Conservation (phyloP, 1,140 invertebrate genomes). For the Melanaphis sacchari region DNA sequence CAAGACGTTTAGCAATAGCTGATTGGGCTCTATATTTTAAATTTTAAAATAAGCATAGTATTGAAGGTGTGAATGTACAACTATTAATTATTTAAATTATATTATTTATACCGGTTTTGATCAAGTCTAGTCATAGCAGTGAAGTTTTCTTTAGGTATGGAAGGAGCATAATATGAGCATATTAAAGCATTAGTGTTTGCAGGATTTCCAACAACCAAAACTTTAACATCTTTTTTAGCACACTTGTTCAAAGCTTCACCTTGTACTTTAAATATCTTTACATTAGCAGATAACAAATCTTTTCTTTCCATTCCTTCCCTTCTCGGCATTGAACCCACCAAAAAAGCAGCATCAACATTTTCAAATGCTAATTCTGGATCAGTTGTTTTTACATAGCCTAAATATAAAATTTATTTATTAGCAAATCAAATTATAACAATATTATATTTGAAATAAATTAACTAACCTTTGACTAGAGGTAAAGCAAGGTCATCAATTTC, state of each 20-base stretch:
- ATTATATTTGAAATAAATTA: not conserved
- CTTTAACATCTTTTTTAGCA: slow-evolving; percentile 94
- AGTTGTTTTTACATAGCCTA: slow-evolving; percentile 84
- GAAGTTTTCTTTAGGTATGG: slow-evolving; percentile 96
- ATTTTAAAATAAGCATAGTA: slow-evolving; percentile 9
- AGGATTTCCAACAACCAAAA: slow-evolving; percentile 98
- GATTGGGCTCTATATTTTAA: slow-evolving; percentile 60
- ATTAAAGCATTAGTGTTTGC: slow-evolving; percentile 99
- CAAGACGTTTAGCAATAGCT: slow-evolving; percentile 59
- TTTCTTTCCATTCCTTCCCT: slow-evolving; percentile 99
- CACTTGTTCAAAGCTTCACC: slow-evolving; percentile 92
- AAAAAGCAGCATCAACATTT: slow-evolving; percentile 95
- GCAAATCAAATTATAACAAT: not conserved
- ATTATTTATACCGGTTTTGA: slow-evolving; percentile 81
- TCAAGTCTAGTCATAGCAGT: slow-evolving; percentile 98
- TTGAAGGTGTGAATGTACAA: not conserved
- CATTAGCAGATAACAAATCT: slow-evolving; percentile 93
- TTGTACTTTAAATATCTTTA: slow-evolving; percentile 97
- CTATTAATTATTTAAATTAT: slow-evolving; percentile 62
- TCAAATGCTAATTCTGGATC: slow-evolving; percentile 91
- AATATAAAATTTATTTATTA: not conserved
- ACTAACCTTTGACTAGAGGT: slow-evolving; percentile 77
- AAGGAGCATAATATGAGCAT: slow-evolving; percentile 95
- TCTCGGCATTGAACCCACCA: slow-evolving; percentile 98
- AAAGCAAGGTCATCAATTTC: slow-evolving; percentile 96